These are phyloP conservation scores for Perca flavescens DNA, from an alignment of 2,113 vertebrate species.

Conservation along the genomic window DNA sequence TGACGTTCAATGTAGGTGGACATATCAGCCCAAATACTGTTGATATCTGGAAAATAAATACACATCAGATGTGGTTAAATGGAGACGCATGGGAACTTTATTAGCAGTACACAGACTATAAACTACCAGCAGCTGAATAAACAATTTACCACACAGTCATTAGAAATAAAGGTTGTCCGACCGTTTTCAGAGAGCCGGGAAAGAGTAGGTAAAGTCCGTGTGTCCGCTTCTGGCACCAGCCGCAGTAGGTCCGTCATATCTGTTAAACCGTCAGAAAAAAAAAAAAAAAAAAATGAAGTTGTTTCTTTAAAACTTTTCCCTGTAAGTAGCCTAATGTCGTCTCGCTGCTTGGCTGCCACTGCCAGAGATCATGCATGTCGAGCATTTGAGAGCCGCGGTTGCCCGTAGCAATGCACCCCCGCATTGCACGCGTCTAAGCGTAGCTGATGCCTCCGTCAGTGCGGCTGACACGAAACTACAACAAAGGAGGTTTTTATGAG, in stretches of 20 bases:
- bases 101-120: not conserved
- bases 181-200: slow-evolving; percentile 67
- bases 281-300: not conserved
- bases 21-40: slow-evolving; percentile 84
- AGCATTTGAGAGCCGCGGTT: slow-evolving; percentile 38
- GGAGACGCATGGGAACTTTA: not conserved
- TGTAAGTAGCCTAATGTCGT: too few species aligned
- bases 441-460: not conserved
- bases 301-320: not conserved
- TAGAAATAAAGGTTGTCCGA: not conserved
- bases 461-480: not conserved
- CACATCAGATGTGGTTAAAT: slow-evolving; percentile 2
- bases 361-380: slow-evolving; percentile 29
- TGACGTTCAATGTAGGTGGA: slow-evolving; percentile 83
- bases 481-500: not conserved
- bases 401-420: slow-evolving; percentile 48
- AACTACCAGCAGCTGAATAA: not conserved
- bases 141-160: not conserved
- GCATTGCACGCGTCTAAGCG: not conserved
- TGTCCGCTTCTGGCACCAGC: slow-evolving; percentile 53
- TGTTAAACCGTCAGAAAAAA: too few species aligned
- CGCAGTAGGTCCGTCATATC: slow-evolving; percentile 66
- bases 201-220: slow-evolving; percentile 47
- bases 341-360: not conserved
- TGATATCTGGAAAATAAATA: slow-evolving; percentile 80